Evolutionary conservation across 2,888 invertebrate genomes (phyloP), one percentile per base, ranked within the genome.

Genomic region (Cynaeus angustus): DNA sequence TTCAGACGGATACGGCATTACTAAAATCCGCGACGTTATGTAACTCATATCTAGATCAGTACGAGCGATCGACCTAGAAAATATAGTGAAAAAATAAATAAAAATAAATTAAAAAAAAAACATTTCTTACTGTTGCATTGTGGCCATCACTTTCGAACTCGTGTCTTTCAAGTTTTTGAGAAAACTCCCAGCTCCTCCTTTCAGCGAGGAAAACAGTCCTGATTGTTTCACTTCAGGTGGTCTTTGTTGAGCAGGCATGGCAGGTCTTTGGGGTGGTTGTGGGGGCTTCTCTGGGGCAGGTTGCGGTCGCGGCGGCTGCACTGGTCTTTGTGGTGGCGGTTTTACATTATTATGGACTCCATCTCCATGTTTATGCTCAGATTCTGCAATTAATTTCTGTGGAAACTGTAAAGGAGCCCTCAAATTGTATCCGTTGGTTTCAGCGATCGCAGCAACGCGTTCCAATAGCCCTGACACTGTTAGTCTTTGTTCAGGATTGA

Each of bases 1-100:
- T 83, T 98, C 98, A 0, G 95, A 96, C 0, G 98, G 97, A 83
- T 93, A 97, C 4, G 98, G 97, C 96, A 98, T 97, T 12, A 97
- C 95, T 79, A 95, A 88, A 65, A 98, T 87, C 66, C 97, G 90
- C 55, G 96, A 95, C 7, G 98, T 98, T 73, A 98, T 91, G 84
- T 97, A 97, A 81, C 93, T 95, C 64, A 97, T 92, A 83, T 98
- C 98, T 80, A 98, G 86, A 85, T 97, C 97, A 55, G 91, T 92
- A 77, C 94, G 89, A 30, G 93, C 94, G 85, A 96, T 96, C 48
- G 93, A 92, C 81, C 91, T 92, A 84, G 71, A 62, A 61, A 65
- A 66, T 52, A 65, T 69, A n/a, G n/a, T n/a, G n/a, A n/a, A n/a
- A 56, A 58, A 48, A 26, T 55, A 52, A 62, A 52, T 59, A 61